Conservation (phyloP, 64 coral and sea anemone genomes). For the Montipora efflorescens region DNA sequence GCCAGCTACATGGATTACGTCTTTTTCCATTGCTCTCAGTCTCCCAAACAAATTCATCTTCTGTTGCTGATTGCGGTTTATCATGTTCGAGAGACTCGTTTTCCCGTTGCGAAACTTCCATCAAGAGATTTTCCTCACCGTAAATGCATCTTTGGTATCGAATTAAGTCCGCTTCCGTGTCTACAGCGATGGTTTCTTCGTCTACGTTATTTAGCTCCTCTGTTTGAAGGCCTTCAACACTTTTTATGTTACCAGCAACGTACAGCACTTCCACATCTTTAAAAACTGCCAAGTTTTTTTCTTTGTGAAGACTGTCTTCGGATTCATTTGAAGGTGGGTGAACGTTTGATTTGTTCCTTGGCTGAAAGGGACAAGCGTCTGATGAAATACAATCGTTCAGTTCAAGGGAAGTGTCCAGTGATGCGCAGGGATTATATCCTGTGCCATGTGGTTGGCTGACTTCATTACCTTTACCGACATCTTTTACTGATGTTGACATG, state of each 20-base stretch:
- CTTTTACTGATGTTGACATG: fast-evolving
- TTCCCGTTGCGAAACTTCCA: background rate
- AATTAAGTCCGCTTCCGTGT: background rate
- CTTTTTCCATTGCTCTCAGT: conserved; percentile 9
- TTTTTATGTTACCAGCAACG: background rate
- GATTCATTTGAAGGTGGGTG: background rate
- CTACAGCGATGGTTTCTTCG: background rate
- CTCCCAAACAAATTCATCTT: background rate
- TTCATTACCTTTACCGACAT: background rate
- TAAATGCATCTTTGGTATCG: conserved; percentile 10
- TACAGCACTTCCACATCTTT: background rate
- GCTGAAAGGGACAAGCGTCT: fast-evolving
- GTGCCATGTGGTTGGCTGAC: background rate
- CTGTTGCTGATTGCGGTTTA: background rate
- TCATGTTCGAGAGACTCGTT: background rate
- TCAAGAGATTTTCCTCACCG: background rate
- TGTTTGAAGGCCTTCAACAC: background rate
- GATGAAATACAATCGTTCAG: background rate
- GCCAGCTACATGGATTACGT: background rate
- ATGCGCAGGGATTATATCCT: background rate
- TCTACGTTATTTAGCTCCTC: background rate
- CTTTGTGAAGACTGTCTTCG: background rate
- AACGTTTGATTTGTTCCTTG: background rate
- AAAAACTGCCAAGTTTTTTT: background rate
- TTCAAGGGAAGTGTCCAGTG: background rate